phyloP scores from a whole-genome alignment of 2,797 vertebrate species.

The Oreochromis mossambicus region DNA sequence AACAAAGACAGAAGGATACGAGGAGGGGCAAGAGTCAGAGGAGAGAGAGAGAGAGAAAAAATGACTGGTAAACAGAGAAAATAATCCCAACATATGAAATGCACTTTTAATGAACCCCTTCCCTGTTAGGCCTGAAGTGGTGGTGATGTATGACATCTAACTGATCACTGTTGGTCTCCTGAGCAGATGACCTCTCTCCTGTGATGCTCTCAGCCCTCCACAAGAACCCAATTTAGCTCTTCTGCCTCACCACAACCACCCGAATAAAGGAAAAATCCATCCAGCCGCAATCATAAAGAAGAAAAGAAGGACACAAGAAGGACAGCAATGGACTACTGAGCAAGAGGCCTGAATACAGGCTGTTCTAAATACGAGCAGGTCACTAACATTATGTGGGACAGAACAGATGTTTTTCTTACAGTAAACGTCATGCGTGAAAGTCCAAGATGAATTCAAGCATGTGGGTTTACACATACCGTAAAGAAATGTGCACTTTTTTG shows the following conservation, averaged over 20 bases:
- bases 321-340: constrained; percentile 31
- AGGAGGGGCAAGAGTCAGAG: neutral
- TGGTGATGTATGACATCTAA: constrained; percentile 28
- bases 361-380: constrained; percentile 46
- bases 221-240: constrained; percentile 35
- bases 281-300: neutral
- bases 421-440: neutral
- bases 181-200: constrained; percentile 37
- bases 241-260: constrained; percentile 9
- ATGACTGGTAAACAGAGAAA: neutral
- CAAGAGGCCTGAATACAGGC: constrained; percentile 30
- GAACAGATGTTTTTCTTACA: neutral
- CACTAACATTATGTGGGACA: constrained; percentile 26
- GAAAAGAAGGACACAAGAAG: constrained; percentile 23
- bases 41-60: neutral
- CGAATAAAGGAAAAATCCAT: constrained; percentile 9
- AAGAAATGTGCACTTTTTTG: neutral
- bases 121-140: constrained; percentile 6
- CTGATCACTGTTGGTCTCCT: constrained; percentile 25
- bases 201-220: constrained; percentile 8
- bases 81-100: constrained; percentile 2
- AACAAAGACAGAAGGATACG: neutral
- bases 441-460: neutral
- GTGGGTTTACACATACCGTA: neutral
- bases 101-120: neutral